Base-by-base conservation (phyloP, 2,797 vertebrate species). In the Diceros bicornis region DNA sequence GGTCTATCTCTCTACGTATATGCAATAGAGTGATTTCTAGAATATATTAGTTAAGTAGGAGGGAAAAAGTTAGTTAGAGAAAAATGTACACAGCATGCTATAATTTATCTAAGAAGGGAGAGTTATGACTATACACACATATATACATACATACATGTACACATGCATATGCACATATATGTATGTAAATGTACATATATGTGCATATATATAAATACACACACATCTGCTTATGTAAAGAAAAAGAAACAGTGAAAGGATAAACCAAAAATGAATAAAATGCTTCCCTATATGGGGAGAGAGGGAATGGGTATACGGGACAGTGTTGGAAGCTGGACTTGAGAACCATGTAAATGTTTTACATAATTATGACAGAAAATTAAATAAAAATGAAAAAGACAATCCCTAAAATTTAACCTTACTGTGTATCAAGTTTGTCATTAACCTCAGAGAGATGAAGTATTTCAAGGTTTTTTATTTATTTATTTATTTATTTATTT, bases 351-450 rank as follows among this genome's bases (percentile, higher is more conserved):
- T 55, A 86, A 96, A 81, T 91, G 47, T 91, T 77, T 89, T 66
- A 83, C 25, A 34, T 55, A 89, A 89, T 61, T 79, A 74, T 79
- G 23, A 92, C 72, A 72, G 29, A 69, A 90, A 92, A 59, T 34
- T 25, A 74, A 93, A 74, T 66, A 72, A 69, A 78, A 79, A 74
- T 47, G 1, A 78, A 95, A 78, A 55, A 81, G 52, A 50, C 12
- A 77, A 57, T 77, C 66, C 23, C 21, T 86, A 27, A 92, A 96
- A 55, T 55, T 32, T 79, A 66, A 61, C 9, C 6, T 85, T 52
- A 62, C n/a, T 81, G 0, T 85, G 16, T 78, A 71, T 81, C 52
- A 85, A 83, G 17, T 10, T 75, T 41, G 20, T 72, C 55, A 52
- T 57, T 64, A 94, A 41, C 27, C 18, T 84, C 47, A 78, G 37